Percentiles rank a stretch among this genome's conserved stretches.
phyloP scores from a whole-genome alignment of 2,888 invertebrate genomes.

The Stenodema calcarata region DNA sequence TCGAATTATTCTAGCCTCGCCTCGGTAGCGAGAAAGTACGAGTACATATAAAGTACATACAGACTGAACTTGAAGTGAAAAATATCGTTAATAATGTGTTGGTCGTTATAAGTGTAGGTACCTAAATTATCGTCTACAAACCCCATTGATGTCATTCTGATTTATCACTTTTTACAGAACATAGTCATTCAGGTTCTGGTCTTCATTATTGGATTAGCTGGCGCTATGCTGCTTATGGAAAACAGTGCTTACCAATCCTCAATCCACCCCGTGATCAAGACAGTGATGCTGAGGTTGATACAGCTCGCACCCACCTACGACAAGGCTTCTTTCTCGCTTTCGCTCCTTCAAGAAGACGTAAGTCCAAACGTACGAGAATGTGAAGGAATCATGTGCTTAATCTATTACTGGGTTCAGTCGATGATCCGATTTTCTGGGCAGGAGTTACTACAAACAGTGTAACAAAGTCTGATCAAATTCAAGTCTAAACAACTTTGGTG shows the following conservation, averaged over 20 bases:
- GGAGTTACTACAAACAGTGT: too few species aligned
- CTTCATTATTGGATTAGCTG: conserved; percentile 75
- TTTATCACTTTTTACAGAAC: conserved; percentile 67
- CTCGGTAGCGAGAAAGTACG: too few species aligned
- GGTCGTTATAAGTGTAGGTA: too few species aligned
- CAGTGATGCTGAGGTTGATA: conserved; percentile 75
- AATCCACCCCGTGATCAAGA: conserved; percentile 77
- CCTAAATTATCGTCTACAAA: background rate
- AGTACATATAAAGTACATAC: too few species aligned
- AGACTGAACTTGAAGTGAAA: too few species aligned
- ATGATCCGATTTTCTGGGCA: too few species aligned
- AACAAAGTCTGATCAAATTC: too few species aligned
- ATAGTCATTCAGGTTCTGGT: conserved; percentile 74
- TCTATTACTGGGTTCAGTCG: background rate
- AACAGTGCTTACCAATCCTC: conserved; percentile 82
- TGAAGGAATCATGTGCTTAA: too few species aligned
- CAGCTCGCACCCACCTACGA: conserved; percentile 75
- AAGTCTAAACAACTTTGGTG: too few species aligned
- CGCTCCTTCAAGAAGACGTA: conserved; percentile 84
- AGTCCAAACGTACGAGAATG: background rate
- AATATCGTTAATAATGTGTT: too few species aligned
- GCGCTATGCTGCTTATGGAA: conserved; percentile 78
- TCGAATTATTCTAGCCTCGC: too few species aligned
- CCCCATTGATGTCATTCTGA: background rate
- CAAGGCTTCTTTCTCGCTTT: conserved; percentile 71